phyloP scores from a whole-genome alignment of 1,140 invertebrate genomes.

The Drosophila grimshawi region DNA sequence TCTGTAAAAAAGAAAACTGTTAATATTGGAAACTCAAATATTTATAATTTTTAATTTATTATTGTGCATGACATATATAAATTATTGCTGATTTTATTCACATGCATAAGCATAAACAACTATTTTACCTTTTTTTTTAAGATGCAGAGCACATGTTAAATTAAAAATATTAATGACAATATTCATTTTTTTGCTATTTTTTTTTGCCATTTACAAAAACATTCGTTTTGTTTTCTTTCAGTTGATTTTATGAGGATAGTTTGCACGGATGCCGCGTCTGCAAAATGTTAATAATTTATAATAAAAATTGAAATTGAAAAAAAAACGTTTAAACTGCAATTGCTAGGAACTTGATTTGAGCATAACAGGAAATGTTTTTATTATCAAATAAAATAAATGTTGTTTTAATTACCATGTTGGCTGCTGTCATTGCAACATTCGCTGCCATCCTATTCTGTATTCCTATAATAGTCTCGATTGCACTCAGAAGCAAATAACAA shows the following conservation, averaged over 20 bases:
- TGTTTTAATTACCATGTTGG: slow-evolving; percentile 65
- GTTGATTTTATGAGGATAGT: slow-evolving; percentile 49
- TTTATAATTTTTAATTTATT: slow-evolving; percentile 8
- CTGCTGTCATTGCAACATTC: slow-evolving; percentile 27
- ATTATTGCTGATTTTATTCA: background rate
- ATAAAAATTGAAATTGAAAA: slow-evolving; percentile 56
- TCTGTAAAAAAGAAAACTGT: background rate
- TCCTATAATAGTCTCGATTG: slow-evolving; percentile 47
- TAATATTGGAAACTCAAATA: background rate
- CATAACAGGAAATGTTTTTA: slow-evolving; percentile 39
- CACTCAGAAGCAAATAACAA: slow-evolving; percentile 20
- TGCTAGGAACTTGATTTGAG: slow-evolving; percentile 8
- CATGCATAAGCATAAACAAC: background rate
- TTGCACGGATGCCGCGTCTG: slow-evolving; percentile 38
- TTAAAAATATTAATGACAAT: slow-evolving; percentile 60
- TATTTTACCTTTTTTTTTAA: background rate
- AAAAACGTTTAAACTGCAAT: slow-evolving; percentile 1
- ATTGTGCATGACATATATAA: background rate
- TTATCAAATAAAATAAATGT: slow-evolving; percentile 67
- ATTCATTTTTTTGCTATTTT: slow-evolving; percentile 26
- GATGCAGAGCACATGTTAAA: slow-evolving; percentile 9
- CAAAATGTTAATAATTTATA: slow-evolving; percentile 49
- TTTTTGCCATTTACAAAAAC: slow-evolving; percentile 33
- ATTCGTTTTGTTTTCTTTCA: slow-evolving; percentile 22
- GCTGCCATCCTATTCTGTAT: slow-evolving; percentile 11